These are phyloP conservation scores for Drosophila acutilabella DNA, from an alignment of 2,888 invertebrate genomes.

Conservation along the genomic window DNA sequence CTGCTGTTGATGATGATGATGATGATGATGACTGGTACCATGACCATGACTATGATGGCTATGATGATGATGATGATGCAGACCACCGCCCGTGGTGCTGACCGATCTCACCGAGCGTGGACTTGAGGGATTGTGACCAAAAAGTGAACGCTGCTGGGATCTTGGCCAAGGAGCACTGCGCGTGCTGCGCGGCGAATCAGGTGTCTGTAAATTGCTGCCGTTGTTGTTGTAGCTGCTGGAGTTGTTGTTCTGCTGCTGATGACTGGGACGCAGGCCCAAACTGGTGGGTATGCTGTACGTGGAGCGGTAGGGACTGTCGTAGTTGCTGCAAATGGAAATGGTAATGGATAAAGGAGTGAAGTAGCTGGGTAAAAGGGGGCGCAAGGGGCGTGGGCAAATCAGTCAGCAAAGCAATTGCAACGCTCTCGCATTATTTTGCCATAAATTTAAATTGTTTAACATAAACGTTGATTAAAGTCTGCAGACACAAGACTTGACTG, in stretches of 20 bases:
- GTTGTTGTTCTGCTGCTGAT: slow-evolving; percentile 82
- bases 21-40: slow-evolving; percentile 72
- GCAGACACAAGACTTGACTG: slow-evolving; percentile 37
- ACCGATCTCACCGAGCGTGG: slow-evolving; percentile 93
- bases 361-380: neutral
- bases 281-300: slow-evolving; percentile 86
- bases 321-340: slow-evolving; percentile 74
- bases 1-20: slow-evolving; percentile 63
- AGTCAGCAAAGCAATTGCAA: slow-evolving; percentile 63
- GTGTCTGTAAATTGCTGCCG: slow-evolving; percentile 84
- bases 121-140: slow-evolving; percentile 91
- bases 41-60: slow-evolving; percentile 79
- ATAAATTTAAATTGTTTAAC: slow-evolving; percentile 82
- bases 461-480: slow-evolving; percentile 81
- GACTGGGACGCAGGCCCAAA: slow-evolving; percentile 84
- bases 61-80: slow-evolving; percentile 82
- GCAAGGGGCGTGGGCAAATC: slow-evolving; percentile 20
- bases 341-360: neutral
- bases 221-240: slow-evolving; percentile 80
- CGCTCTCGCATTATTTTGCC: slow-evolving; percentile 79
- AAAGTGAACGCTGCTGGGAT: slow-evolving; percentile 90
- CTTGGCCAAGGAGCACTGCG: slow-evolving; percentile 93
- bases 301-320: slow-evolving; percentile 86
- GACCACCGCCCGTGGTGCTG: slow-evolving; percentile 81
- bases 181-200: slow-evolving; percentile 92